Percentiles rank a stretch among this genome's conserved stretches.
Conservation (phyloP, 2,113 vertebrate genomes). For the Perca schrenkii region DNA sequence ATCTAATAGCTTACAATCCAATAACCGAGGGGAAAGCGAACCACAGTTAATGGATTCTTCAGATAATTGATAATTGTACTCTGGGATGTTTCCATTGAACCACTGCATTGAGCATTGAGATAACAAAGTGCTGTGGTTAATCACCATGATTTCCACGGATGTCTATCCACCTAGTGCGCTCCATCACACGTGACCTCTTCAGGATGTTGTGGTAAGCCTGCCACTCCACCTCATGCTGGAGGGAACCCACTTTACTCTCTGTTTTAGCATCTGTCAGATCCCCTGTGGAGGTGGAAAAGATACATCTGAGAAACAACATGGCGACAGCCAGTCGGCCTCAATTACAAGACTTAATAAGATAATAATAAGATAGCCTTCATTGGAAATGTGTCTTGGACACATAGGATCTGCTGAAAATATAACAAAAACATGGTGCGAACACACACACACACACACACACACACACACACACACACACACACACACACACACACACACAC, state of each 20-base stretch:
- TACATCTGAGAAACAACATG: neutral
- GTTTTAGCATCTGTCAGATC: constrained; percentile 97
- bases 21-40: constrained; percentile 26
- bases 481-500: no score
- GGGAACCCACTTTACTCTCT: constrained; percentile 92
- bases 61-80: constrained; percentile 10
- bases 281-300: constrained; percentile 79
- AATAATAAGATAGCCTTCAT: neutral
- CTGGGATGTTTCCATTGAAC: neutral
- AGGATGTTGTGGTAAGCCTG: constrained; percentile 92
- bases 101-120: neutral
- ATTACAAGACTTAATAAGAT: neutral
- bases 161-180: constrained; percentile 97
- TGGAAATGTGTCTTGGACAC: neutral
- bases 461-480: no score
- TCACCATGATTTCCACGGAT: constrained; percentile 97
- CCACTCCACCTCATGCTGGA: constrained; percentile 95
- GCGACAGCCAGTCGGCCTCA: constrained; percentile 1
- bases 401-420: neutral
- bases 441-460: no score
- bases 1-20: constrained; percentile 46
- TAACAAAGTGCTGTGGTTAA: neutral
- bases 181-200: constrained; percentile 92
- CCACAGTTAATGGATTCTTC: constrained; percentile 37
- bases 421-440: no score